Percentiles rank a stretch among this genome's conserved stretches.
phyloP scores from a whole-genome alignment of 1,140 invertebrate species.

The Microplitis demolitor region DNA sequence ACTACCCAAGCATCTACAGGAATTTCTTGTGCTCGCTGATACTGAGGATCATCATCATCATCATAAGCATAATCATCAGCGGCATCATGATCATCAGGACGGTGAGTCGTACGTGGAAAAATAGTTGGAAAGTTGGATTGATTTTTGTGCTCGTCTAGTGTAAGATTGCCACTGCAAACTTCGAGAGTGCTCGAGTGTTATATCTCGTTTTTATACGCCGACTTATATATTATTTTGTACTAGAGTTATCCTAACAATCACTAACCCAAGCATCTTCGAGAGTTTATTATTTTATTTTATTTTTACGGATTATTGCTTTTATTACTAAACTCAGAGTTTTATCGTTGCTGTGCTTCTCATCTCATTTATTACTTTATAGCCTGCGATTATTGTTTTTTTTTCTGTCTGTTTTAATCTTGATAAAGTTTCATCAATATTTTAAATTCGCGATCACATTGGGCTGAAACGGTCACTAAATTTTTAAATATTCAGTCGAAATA shows the following conservation, averaged over 20 bases:
- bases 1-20: slow-evolving; percentile 75
- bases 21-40: slow-evolving; percentile 63
- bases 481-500: too few relatives aligned
- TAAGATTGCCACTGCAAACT: slow-evolving; percentile 48
- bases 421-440: too few relatives aligned
- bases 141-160: slow-evolving; percentile 58
- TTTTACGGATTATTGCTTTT: neutral
- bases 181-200: slow-evolving; percentile 4
- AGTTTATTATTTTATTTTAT: neutral
- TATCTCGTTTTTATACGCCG: neutral
- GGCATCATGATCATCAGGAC: slow-evolving; percentile 57
- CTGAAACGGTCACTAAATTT: too few relatives aligned
- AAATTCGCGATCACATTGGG: too few relatives aligned
- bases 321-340: neutral
- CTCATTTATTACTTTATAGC: too few relatives aligned
- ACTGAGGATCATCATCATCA: slow-evolving; percentile 44
- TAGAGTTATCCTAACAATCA: slow-evolving; percentile 1
- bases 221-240: neutral
- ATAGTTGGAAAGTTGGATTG: slow-evolving; percentile 28
- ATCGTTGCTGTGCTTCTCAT: neutral
- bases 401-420: too few relatives aligned
- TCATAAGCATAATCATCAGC: too few relatives aligned
- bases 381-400: too few relatives aligned
- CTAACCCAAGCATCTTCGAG: slow-evolving; percentile 2
- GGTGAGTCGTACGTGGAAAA: slow-evolving; percentile 59